Evolutionary conservation across 2,888 invertebrate genomes (phyloP).

Genomic region (Oscheius sp.): DNA sequence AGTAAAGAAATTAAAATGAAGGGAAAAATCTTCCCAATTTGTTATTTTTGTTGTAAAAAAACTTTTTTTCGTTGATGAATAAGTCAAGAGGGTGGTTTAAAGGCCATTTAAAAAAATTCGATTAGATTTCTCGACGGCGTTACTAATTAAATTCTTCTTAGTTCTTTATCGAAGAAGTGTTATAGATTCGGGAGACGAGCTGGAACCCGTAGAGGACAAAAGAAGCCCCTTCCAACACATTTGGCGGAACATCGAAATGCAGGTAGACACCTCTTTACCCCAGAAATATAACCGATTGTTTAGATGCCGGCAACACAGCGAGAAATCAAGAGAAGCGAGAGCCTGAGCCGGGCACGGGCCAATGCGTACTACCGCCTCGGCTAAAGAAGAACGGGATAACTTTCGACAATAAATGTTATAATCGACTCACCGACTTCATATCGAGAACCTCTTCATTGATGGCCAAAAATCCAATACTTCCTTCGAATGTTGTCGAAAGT

Average conservation of each 20-base stretch:
- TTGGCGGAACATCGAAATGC: conserved; percentile 56
- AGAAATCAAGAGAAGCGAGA: conserved; percentile 48
- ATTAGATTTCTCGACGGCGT: no score
- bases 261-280: conserved; percentile 29
- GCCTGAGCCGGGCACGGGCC: conserved; percentile 53
- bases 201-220: conserved; percentile 7
- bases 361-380: conserved; percentile 60
- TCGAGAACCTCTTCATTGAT: conserved; percentile 43
- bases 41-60: no score
- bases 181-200: no score
- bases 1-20: no score
- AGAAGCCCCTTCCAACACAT: conserved; percentile 57
- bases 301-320: conserved; percentile 30
- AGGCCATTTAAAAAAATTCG: no score
- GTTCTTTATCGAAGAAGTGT: no score
- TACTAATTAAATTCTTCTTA: no score
- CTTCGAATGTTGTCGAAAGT: conserved; percentile 39
- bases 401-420: background rate
- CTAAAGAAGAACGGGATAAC: conserved; percentile 28
- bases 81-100: no score
- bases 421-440: conserved; percentile 11
- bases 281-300: background rate
- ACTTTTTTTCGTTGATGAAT: no score
- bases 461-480: conserved; percentile 37
- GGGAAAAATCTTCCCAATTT: no score